phyloP scores from a whole-genome alignment of 2,113 vertebrate species.

The Lophochroa leadbeateri region DNA sequence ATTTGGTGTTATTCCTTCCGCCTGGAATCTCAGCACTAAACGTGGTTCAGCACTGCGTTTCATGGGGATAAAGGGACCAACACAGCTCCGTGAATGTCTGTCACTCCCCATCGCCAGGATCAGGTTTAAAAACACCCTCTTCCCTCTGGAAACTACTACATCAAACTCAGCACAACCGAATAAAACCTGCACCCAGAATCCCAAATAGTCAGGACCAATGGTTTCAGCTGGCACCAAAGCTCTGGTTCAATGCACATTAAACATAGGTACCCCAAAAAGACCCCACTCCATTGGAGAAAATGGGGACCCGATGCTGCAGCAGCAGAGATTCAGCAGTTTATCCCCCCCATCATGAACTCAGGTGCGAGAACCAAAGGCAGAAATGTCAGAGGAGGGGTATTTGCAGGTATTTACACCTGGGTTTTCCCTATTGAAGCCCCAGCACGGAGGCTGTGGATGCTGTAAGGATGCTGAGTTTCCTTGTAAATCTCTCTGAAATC shows the following conservation, averaged over 20 bases:
- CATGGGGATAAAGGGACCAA: neutral
- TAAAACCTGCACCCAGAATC: neutral
- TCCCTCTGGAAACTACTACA: neutral
- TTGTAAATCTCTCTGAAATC: neutral
- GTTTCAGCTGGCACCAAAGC: neutral
- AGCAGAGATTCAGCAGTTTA: neutral
- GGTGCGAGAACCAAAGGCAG: neutral
- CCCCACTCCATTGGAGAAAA: neutral
- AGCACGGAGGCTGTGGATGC: neutral
- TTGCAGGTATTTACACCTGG: neutral
- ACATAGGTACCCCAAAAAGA: accelerated
- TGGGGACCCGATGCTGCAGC: neutral
- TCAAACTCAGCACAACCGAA: neutral
- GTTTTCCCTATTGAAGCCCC: neutral
- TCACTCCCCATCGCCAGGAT: neutral
- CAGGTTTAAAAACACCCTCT: neutral
- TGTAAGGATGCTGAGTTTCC: neutral
- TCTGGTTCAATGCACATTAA: neutral
- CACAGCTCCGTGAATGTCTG: neutral
- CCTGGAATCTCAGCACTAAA: neutral
- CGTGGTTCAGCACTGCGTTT: neutral
- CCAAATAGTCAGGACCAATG: neutral
- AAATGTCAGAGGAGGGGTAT: neutral
- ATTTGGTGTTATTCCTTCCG: neutral
- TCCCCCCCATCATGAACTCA: neutral